Percentiles rank a stretch among this genome's conserved stretches.
Conservation (phyloP, 2,113 vertebrate genomes). For the Gymnobelideus leadbeateri region DNA sequence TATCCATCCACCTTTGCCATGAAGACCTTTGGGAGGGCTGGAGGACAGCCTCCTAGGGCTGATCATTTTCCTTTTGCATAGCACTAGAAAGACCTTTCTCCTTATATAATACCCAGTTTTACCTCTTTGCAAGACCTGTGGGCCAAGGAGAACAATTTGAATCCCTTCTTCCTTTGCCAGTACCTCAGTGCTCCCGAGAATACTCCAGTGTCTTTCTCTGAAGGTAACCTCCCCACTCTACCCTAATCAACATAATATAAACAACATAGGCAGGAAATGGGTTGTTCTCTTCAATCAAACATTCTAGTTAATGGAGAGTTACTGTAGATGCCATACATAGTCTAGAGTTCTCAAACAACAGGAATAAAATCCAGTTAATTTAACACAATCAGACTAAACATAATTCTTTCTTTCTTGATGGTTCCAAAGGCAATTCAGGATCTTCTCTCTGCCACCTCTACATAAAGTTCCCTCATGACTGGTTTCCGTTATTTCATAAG, state of each 20-base stretch:
- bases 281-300: neutral
- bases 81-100: neutral
- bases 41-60: neutral
- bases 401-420: constrained; percentile 33
- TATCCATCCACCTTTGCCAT: neutral
- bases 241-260: neutral
- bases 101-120: neutral
- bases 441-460: neutral
- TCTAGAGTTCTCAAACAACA: constrained; percentile 18
- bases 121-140: neutral
- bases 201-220: constrained; percentile 7
- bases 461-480: neutral
- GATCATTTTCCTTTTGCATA: neutral
- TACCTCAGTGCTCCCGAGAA: neutral
- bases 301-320: constrained; percentile 21
- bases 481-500: neutral
- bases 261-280: neutral
- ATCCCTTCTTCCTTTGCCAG: neutral
- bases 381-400: neutral
- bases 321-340: neutral
- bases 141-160: neutral
- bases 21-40: neutral
- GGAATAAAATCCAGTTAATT: neutral
- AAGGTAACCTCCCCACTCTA: neutral
- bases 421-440: constrained; percentile 47